Evolutionary conservation across 2,888 invertebrate species (phyloP), one percentile per base, ranked within the genome.

Genomic region (Noctuana brunneofusca): DNA sequence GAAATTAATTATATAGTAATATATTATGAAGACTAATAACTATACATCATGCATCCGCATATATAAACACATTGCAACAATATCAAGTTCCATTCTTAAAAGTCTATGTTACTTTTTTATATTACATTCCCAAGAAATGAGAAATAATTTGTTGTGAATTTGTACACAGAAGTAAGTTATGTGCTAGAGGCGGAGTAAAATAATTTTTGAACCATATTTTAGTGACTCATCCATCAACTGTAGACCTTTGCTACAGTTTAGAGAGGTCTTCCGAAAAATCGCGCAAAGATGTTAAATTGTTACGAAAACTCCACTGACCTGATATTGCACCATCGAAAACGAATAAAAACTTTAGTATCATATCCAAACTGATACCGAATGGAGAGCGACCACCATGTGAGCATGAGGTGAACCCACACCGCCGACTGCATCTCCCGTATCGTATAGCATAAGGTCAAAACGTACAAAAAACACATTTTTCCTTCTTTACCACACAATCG

Each of bases 391-490:
- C 71, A 78, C 75, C 75, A 75, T 74, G 75, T 73, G 73, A 75
- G 68, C 76, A 72, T 76, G 83, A 77, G 80, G 78, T 79, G 74
- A 69, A 68, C 72, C 71, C 78, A 76, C 77, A 77, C 75, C 73
- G 75, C 68, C 71, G 74, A 69, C 75, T 73, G 75, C 55, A 71
- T 64, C 75, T 79, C 84, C 83, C 80, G 35, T 27, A 6, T 43
- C 80, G 35, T 27, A 6, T 43, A 12, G 80, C 83, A 72, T 82
- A 80, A 79, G 79, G 78, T 79, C 78, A 78, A 76, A 73, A 72
- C 71, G 75, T 77, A 79, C 73, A 81, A 79, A 80, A 78, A 73
- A 78, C 76, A 76, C 77, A 81, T 81, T 77, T 78, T 79, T 74
- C 67, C 71, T 73, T 73, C 74, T 71, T 69, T 73, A 72, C 68